Evolutionary conservation across 1,140 invertebrate species (phyloP), one percentile per base, ranked within the genome.

Genomic region (Drosophila nigromelanica): DNA sequence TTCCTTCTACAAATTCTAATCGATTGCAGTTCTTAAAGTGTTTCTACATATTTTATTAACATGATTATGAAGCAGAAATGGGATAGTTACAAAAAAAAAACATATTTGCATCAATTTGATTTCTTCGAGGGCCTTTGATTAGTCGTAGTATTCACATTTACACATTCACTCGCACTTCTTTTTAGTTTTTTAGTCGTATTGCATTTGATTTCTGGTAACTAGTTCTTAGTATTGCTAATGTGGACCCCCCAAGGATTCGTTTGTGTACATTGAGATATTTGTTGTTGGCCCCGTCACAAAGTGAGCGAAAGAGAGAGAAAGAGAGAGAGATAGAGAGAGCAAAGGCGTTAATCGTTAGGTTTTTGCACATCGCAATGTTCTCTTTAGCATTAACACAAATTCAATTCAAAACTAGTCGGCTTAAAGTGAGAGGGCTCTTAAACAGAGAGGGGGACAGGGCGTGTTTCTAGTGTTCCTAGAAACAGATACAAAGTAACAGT

Each of bases 251-350:
- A 62, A n/a, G 51, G 33, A 48, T 64, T 64, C 37, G 1, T 24
- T 24, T 12, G 54, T 67, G 54, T 73, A 67, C 47, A 60, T 67
- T 73, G 63, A 73, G 63, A 73, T 73, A 73, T 73, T 54, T 48
- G n/a, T 40, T 54, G 30, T 50, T 67, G 51, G 52, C 51, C 62
- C 62, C 62, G 21, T 54, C 35, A 39, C 33, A 39, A 39, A 8
- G 33, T 35, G 33, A 35, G 33, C 6, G 27, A 27, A 0, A 52
- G n/a, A 35, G 14, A 52, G 50, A 33, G 3, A 52, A 7, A 56
- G 21, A 27, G 8, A 56, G 21, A 56, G 24, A 15, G 12, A 56
- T 8, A 30, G 40, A 27, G 39, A 15, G 42, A 59, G 33, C 18
- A 30, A n/a, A 59, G 24, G 5, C 30, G 7, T 35, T 52, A 35